Base-by-base conservation (phyloP, 2,797 vertebrate genomes). In the Semaprochilodus insignis region DNA sequence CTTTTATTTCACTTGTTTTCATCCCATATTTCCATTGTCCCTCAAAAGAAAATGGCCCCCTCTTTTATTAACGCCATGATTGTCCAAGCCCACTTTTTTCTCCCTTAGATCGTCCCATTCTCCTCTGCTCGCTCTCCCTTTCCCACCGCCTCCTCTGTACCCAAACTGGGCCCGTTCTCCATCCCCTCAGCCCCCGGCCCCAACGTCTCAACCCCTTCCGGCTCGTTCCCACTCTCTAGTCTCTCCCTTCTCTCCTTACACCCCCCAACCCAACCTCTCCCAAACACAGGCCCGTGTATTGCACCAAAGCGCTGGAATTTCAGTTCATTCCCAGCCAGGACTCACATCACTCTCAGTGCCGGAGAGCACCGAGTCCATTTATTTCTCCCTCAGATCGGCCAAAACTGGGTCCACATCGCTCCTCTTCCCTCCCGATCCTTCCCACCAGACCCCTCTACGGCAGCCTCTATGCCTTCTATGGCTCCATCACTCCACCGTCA, bases 311-410 rank as follows among this genome's bases (percentile, higher is more conserved):
- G 82, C 92, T 90, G 51, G 93, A 96, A 85, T 93, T 92, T 88
- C 94, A 95, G 91, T 93, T 95, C 87, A 90, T 95, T 83, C 88
- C 95, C 25, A 92, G 94, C 84, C 85, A 96, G 25, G 94, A 94
- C 88, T 93, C 93, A 0, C 94, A 94, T 88, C 88, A 92, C 3
- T 82, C 91, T 25, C 96, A 96, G 88, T 95, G 96, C n/a, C 92
- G 96, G 54, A 91, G 97, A 80, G 96, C 97, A 1, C 97, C 97
- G 21, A 97, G 97, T 88, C 97, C 97, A 3, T 96, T 96, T 63
- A 95, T 96, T 88, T 96, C 96, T 75, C 96, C 96, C 0, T 91
- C 95, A 11, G 97, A 97, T 87, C 94, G 96, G 83, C 96, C 96
- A 74, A 95, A 95, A 85, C 82, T 93, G 80, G 95, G 93, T 4